Percentiles rank a stretch among this genome's conserved stretches.
Evolutionary conservation across 2,113 vertebrate genomes (phyloP).

Genomic region (Cryptotis parvus): DNA sequence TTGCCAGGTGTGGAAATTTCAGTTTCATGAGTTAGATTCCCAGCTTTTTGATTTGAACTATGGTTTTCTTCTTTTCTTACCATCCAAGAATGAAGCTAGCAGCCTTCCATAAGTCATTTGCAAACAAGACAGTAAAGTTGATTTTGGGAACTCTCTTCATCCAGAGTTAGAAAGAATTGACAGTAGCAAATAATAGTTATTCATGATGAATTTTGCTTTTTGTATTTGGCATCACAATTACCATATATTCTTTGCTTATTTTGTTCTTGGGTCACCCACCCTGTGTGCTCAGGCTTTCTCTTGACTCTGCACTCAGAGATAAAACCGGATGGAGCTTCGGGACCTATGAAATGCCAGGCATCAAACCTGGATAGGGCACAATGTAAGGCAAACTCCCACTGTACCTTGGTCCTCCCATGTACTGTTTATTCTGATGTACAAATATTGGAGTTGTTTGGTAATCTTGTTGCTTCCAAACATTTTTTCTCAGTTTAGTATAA

Average conservation of each 20-base stretch:
- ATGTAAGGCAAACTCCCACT: too few relatives aligned
- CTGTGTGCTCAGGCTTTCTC: too few relatives aligned
- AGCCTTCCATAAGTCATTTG: conserved; percentile 18
- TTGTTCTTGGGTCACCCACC: too few relatives aligned
- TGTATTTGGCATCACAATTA: conserved; percentile 41
- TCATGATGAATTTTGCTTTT: conserved; percentile 45
- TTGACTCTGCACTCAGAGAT: too few relatives aligned
- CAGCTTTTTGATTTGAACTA: conserved; percentile 45
- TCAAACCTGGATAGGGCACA: too few relatives aligned
- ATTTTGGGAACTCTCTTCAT: conserved; percentile 62
- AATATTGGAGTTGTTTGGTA: conserved; percentile 46
- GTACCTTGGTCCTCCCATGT: too few relatives aligned
- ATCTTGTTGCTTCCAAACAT: conserved; percentile 43
- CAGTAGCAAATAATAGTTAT: conserved; percentile 18
- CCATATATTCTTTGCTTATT: neutral
- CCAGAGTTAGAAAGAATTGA: neutral
- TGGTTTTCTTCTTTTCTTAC: conserved; percentile 36
- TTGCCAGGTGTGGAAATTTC: conserved; percentile 42
- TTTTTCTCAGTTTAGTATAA: conserved; percentile 61
- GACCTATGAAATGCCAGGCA: too few relatives aligned
- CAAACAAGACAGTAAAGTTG: neutral
- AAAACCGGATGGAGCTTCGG: too few relatives aligned
- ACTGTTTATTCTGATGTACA: conserved; percentile 30
- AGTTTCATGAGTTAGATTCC: conserved; percentile 9
- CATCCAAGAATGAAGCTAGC: conserved; percentile 21